phyloP scores from a whole-genome alignment of 1,140 invertebrate species.

The Trypoxylus dichotomus region DNA sequence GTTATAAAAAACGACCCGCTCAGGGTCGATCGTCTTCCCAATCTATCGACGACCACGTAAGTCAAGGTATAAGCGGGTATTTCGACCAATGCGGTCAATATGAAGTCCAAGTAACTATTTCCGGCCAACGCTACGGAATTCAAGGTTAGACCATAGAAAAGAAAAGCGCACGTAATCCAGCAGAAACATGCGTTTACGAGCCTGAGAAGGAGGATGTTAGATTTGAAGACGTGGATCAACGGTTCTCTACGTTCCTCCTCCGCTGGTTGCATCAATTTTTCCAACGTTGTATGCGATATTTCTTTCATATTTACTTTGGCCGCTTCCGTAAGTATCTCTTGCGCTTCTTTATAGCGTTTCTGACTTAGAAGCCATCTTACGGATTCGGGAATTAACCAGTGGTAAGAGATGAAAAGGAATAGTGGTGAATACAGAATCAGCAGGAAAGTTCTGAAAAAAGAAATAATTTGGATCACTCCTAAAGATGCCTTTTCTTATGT shows the following conservation, averaged over 20 bases:
- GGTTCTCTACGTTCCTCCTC: slow-evolving; percentile 47
- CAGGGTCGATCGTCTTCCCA: slow-evolving; percentile 65
- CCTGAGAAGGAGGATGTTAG: slow-evolving; percentile 62
- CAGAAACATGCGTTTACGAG: slow-evolving; percentile 67
- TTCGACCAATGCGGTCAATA: slow-evolving; percentile 69
- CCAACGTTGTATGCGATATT: slow-evolving; percentile 59
- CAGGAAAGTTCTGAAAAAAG: slow-evolving; percentile 55
- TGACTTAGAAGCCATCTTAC: slow-evolving; percentile 57
- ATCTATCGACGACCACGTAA: slow-evolving; percentile 64
- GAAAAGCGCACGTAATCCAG: slow-evolving; percentile 70
- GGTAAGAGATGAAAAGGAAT: slow-evolving; percentile 45
- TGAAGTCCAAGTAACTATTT: slow-evolving; percentile 70
- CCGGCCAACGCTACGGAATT: slow-evolving; percentile 77
- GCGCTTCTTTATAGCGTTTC: slow-evolving; percentile 57
- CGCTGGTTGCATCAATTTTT: slow-evolving; percentile 41
- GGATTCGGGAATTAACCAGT: slow-evolving; percentile 57
- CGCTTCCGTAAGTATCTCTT: slow-evolving; percentile 47
- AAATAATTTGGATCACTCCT: background rate
- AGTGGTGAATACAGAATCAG: slow-evolving; percentile 47
- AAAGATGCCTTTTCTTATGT: slow-evolving; percentile 34
- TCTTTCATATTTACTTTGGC: slow-evolving; percentile 65
- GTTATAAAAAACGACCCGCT: slow-evolving; percentile 63
- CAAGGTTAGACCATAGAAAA: slow-evolving; percentile 81
- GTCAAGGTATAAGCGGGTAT: slow-evolving; percentile 71
- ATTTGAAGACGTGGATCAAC: slow-evolving; percentile 59